phyloP scores from a whole-genome alignment of 2,113 vertebrate genomes.

The Peromyscus maniculatus region DNA sequence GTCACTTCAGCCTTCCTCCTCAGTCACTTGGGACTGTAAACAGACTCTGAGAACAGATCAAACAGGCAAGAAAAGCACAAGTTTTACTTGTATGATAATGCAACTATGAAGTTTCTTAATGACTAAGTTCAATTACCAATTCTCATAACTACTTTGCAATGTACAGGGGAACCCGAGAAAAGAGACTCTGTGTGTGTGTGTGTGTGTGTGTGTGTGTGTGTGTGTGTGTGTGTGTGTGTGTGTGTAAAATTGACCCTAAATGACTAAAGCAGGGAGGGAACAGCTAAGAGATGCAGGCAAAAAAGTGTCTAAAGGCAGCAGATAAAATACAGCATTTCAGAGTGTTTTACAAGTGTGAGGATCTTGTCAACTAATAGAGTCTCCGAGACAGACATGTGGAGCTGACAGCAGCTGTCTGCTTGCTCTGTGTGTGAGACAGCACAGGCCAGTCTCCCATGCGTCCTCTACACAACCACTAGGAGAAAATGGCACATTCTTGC shows the following conservation, averaged over 20 bases:
- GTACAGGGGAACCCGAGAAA: conserved; percentile 1
- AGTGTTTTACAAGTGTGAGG: conserved; percentile 8
- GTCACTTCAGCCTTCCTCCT: conserved; percentile 45
- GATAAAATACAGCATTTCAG: neutral
- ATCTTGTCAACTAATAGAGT: neutral
- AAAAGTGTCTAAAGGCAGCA: neutral
- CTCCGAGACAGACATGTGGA: neutral
- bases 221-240: neutral
- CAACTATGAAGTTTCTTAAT: neutral
- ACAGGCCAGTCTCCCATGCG: neutral
- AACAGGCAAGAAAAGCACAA: conserved; percentile 28
- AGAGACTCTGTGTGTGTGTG: neutral
- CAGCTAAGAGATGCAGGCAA: neutral
- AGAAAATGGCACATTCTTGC: neutral
- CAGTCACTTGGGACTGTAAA: conserved; percentile 52
- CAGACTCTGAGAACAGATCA: neutral
- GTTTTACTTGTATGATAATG: conserved; percentile 17
- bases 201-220: neutral
- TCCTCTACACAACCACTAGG: neutral
- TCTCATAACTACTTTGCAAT: neutral
- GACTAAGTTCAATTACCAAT: neutral
- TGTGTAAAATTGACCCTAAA: conserved; percentile 36
- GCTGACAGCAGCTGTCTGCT: neutral
- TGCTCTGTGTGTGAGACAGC: conserved; percentile 5
- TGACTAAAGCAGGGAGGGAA: conserved; percentile 36